phyloP scores from a whole-genome alignment of 2,113 vertebrate genomes.

The Labeo catla region DNA sequence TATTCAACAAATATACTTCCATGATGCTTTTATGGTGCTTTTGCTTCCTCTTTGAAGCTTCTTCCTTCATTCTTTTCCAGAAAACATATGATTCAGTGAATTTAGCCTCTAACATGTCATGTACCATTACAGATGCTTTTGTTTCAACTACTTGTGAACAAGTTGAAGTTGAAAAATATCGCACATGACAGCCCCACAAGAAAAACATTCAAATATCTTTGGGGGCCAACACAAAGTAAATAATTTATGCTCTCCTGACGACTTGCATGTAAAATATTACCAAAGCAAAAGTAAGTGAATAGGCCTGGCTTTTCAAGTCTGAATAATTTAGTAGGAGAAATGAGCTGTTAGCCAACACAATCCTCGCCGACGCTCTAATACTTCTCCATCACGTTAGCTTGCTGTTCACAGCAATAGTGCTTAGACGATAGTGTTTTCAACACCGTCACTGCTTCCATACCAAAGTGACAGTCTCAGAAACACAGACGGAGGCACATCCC shows the following conservation, averaged over 20 bases:
- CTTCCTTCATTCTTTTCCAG: neutral
- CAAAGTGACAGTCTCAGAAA: slow-evolving; percentile 21
- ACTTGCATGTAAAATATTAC: slow-evolving; percentile 70
- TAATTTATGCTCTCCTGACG: slow-evolving; percentile 16
- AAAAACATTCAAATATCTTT: slow-evolving; percentile 1
- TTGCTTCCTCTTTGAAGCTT: neutral
- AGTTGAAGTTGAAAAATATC: slow-evolving; percentile 37
- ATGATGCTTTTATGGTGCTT: neutral
- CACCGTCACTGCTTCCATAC: slow-evolving; percentile 13
- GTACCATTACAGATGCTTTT: neutral
- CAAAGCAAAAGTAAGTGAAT: slow-evolving; percentile 69
- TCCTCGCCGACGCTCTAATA: slow-evolving; percentile 62
- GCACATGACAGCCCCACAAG: slow-evolving; percentile 6
- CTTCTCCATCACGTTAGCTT: slow-evolving; percentile 60
- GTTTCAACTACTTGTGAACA: slow-evolving; percentile 58
- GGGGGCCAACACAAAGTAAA: neutral
- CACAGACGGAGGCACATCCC: slow-evolving; percentile 23
- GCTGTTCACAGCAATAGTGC: slow-evolving; percentile 12
- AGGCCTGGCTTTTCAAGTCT: slow-evolving; percentile 61
- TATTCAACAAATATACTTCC: neutral
- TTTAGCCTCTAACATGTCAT: neutral
- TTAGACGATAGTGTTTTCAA: slow-evolving; percentile 14
- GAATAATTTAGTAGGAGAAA: slow-evolving; percentile 76
- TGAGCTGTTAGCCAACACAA: slow-evolving; percentile 71
- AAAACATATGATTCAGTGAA: neutral